Evolutionary conservation across 2,113 vertebrate species (phyloP).

Genomic region (Cyprinus carpio): DNA sequence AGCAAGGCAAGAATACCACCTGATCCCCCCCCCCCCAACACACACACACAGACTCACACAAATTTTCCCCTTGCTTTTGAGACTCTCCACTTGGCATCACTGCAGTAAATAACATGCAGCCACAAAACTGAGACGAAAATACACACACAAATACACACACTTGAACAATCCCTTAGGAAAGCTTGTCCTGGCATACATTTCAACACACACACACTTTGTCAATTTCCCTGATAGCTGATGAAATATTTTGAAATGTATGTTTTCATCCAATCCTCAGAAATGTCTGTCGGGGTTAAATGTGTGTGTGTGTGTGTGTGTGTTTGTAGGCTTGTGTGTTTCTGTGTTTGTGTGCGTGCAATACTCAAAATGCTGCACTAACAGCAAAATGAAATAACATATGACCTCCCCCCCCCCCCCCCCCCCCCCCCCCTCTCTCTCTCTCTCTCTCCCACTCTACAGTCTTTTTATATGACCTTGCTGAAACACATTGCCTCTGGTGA

Average conservation of each 20-base stretch:
- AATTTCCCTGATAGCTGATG: conserved; percentile 6
- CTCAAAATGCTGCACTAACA: background rate
- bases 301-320: background rate
- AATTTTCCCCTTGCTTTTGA: background rate
- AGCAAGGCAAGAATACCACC: conserved; percentile 29
- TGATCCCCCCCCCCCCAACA: background rate
- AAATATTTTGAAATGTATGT: conserved; percentile 21
- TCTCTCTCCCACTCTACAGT: background rate
- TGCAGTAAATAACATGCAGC: background rate
- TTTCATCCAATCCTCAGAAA: background rate
- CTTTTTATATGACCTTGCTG: conserved; percentile 9
- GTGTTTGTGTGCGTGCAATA: background rate
- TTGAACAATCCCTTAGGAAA: conserved; percentile 15
- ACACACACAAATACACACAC: conserved; percentile 1
- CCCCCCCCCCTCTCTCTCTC: background rate
- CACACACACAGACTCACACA: background rate
- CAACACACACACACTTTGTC: background rate
- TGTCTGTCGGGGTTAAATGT: background rate
- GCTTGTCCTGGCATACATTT: conserved; percentile 5
- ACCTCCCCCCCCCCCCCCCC: background rate
- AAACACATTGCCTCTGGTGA: background rate
- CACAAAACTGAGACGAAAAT: background rate
- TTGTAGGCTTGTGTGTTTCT: background rate
- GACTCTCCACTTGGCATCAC: background rate
- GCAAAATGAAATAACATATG: conserved; percentile 1